phyloP scores from a whole-genome alignment of 2,888 invertebrate species.

The Polyommatus icarus region DNA sequence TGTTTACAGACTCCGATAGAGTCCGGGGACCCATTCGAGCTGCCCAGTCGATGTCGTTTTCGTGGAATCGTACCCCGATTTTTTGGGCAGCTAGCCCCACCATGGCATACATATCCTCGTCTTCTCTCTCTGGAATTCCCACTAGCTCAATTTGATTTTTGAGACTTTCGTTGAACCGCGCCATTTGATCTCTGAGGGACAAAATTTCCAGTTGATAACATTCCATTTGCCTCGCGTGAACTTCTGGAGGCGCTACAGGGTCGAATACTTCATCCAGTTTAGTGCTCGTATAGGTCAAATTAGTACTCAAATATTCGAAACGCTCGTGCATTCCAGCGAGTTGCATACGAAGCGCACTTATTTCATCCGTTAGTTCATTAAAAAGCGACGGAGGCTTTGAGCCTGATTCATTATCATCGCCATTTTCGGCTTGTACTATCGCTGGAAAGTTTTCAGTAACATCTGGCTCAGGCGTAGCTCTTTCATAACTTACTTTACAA shows the following conservation, averaged over 20 bases:
- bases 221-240: not conserved
- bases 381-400: not conserved
- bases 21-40: not conserved
- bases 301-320: not conserved
- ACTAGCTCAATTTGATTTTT: not conserved
- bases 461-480: not conserved
- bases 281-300: not conserved
- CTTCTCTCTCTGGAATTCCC: not conserved
- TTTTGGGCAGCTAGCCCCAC: not conserved
- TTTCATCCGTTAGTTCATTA: slow-evolving; percentile 1
- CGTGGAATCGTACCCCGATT: not conserved
- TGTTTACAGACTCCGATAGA: not conserved
- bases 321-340: not conserved
- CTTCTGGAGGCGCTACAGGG: not conserved
- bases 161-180: not conserved
- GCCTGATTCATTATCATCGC: not conserved
- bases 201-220: not conserved
- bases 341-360: not conserved
- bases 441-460: not conserved
- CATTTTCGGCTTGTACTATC: too few relatives aligned
- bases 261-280: not conserved
- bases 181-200: not conserved
- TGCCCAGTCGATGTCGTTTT: slow-evolving; percentile 9
- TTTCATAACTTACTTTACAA: too few relatives aligned
- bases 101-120: not conserved